Conservation (phyloP, 2,888 invertebrate species). For the Tinea pellionella region DNA sequence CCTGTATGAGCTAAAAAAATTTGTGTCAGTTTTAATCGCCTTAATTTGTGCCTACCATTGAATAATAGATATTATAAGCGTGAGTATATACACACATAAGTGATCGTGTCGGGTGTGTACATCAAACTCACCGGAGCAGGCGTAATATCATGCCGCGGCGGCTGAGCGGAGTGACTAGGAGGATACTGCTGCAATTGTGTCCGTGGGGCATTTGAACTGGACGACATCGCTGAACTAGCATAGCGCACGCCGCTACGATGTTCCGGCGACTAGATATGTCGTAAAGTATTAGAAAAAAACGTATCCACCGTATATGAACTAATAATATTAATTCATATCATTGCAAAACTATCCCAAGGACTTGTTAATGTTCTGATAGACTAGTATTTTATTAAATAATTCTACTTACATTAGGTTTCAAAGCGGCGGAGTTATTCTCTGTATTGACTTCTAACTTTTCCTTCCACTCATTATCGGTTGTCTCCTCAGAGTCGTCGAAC, state of each 20-base stretch:
- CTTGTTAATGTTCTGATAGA: no score
- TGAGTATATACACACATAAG: no score
- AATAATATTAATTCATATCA: no score
- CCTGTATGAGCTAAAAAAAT: no score
- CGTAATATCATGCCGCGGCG: slow-evolving; percentile 19
- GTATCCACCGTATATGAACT: no score
- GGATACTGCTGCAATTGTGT: slow-evolving; percentile 34
- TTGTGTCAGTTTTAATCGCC: no score
- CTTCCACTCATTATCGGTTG: slow-evolving; percentile 94
- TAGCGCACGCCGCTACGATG: slow-evolving; percentile 27
- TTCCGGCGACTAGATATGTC: slow-evolving; percentile 41
- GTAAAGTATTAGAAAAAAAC: background rate
- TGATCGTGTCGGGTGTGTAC: background rate
- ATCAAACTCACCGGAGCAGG: background rate
- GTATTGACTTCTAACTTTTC: slow-evolving; percentile 66
- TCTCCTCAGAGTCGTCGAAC: slow-evolving; percentile 95
- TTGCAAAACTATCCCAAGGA: no score
- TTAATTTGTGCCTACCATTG: no score
- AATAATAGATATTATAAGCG: no score
- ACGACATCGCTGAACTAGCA: slow-evolving; percentile 28
- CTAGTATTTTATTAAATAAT: background rate
- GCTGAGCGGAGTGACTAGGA: slow-evolving; percentile 32
- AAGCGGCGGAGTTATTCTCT: slow-evolving; percentile 4
- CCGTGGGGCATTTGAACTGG: slow-evolving; percentile 41
- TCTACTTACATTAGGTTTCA: slow-evolving; percentile 8